These are phyloP conservation scores for Luehdorfia chinensis DNA, from an alignment of 1,140 invertebrate genomes.

Conservation along the genomic window DNA sequence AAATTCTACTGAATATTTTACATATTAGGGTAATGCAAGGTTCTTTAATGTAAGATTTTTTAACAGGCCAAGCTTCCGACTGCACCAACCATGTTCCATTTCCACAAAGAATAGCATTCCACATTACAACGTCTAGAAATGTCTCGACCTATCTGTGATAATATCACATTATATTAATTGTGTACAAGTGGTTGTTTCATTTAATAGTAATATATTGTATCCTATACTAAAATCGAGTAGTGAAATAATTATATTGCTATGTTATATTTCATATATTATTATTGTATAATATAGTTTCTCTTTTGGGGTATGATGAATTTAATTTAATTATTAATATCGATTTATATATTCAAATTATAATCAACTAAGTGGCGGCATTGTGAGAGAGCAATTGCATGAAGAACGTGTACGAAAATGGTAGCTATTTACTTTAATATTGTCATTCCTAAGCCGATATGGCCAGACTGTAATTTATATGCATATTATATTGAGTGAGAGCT, in stretches of 20 bases:
- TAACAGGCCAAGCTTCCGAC: too few species aligned
- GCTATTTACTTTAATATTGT: constrained; percentile 49
- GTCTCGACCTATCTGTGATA: constrained; percentile 49
- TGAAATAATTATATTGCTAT: not conserved
- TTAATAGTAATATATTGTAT: constrained; percentile 1
- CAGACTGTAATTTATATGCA: constrained; percentile 45
- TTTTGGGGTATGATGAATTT: not conserved
- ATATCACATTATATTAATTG: constrained; percentile 33
- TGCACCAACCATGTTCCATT: not conserved
- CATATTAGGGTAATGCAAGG: too few species aligned
- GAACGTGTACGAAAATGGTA: constrained; percentile 38
- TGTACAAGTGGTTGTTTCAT: constrained; percentile 14
- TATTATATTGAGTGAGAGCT: constrained; percentile 47
- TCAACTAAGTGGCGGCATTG: not conserved
- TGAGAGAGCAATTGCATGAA: constrained; percentile 7
- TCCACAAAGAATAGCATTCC: constrained; percentile 28
- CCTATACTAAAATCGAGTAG: not conserved
- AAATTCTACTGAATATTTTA: too few species aligned
- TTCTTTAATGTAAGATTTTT: too few species aligned
- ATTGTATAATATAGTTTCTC: not conserved
- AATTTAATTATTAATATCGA: not conserved
- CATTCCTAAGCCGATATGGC: constrained; percentile 60
- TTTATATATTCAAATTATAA: not conserved
- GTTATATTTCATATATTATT: not conserved
- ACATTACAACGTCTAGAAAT: constrained; percentile 17